Evolutionary conservation across 2,888 invertebrate species (phyloP).

Genomic region (Caradrina kadenii): DNA sequence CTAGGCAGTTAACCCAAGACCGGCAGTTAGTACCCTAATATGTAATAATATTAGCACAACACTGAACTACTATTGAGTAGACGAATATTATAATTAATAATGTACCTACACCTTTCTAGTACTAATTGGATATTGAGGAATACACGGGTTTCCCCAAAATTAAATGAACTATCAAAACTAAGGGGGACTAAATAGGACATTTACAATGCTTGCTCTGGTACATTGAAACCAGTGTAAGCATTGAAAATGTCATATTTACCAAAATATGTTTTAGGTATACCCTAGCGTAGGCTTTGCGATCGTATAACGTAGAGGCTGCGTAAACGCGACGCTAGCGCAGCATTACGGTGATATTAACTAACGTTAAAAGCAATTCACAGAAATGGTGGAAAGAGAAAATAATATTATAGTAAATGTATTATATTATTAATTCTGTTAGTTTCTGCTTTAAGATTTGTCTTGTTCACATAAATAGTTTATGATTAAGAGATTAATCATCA

Average conservation of each 20-base stretch:
- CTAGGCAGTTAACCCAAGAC: no score
- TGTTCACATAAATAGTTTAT: neutral
- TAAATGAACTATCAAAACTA: conserved; percentile 3
- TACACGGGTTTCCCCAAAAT: neutral
- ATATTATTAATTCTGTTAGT: neutral
- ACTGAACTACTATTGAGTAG: conserved; percentile 10
- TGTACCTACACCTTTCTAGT: neutral
- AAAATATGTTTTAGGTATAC: neutral
- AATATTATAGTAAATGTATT: neutral
- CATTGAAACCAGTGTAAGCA: no score
- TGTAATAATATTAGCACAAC: neutral
- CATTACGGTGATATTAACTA: neutral
- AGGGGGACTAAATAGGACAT: no score
- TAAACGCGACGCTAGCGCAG: no score
- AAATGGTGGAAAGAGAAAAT: neutral
- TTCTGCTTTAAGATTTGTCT: neutral
- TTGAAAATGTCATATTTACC: neutral
- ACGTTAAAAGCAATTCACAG: neutral
- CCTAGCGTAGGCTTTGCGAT: neutral
- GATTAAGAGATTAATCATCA: neutral
- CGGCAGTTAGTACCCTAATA: no score
- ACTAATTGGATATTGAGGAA: conserved; percentile 9
- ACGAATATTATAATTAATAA: neutral
- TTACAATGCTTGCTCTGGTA: no score
- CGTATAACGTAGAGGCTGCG: neutral